phyloP scores from a whole-genome alignment of 2,888 invertebrate species.

The Pseudococcus longispinus region DNA sequence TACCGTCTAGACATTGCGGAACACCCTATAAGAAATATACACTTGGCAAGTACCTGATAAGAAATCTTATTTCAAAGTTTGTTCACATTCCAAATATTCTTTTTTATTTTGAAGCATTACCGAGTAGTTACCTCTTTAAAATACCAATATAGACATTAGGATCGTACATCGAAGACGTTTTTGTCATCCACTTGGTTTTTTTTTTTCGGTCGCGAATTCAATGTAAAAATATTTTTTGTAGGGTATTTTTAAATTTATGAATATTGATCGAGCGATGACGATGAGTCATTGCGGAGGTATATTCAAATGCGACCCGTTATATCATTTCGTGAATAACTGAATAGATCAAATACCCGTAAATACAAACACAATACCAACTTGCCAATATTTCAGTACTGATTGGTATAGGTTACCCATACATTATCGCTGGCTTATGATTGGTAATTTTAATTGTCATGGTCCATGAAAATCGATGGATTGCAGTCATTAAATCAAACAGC shows the following conservation, averaged over 20 bases:
- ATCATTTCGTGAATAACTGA: neutral
- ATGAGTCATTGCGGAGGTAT: neutral
- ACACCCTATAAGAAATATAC: slow-evolving; percentile 3
- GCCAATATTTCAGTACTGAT: no score
- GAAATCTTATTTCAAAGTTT: slow-evolving; percentile 23
- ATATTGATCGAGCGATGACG: neutral
- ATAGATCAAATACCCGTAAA: neutral
- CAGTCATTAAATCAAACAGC: no score
- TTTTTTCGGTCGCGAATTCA: neutral
- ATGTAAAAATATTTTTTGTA: neutral
- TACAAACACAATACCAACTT: no score
- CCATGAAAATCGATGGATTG: no score
- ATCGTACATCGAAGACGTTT: neutral
- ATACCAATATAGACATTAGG: neutral
- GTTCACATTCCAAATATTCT: slow-evolving; percentile 14
- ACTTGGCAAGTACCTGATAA: slow-evolving; percentile 17
- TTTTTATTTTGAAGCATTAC: neutral
- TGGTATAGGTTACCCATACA: no score
- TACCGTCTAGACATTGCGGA: slow-evolving; percentile 14
- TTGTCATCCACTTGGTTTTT: neutral
- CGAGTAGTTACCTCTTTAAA: neutral
- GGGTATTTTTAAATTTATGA: neutral
- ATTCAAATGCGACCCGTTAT: neutral
- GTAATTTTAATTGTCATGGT: no score
- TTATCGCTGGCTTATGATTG: no score